Base-by-base conservation (phyloP, 2,888 invertebrate species). In the Drosophila mulleri region DNA sequence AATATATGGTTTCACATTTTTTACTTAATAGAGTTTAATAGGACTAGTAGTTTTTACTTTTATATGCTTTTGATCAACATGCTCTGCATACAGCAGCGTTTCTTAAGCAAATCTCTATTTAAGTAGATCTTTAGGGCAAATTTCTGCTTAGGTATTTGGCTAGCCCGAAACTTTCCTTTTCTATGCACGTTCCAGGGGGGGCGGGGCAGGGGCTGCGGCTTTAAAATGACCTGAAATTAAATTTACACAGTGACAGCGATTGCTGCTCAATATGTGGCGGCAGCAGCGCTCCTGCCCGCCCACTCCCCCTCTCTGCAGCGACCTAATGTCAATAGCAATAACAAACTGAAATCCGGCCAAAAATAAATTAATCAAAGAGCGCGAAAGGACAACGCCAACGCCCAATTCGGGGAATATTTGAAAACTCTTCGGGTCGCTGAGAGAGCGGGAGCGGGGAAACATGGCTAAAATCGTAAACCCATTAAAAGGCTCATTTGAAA, bases 401-500 rank as follows among this genome's bases (percentile, higher is more conserved):
- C 26, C 53, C 58, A 26, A 35, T 45, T 47, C 37, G 48, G 52
- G 12, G 18, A 61, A 37, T 39, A 44, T 62, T 59, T 32, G 12
- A 61, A 23, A 56, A 26, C 56, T 50, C 45, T 35, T 60, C 37
- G 29, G 58, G 58, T 53, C 39, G 53, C 45, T 77, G 6, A 2
- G 14, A 6, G 5, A 14, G 2, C 1, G 2, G 2, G 18, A 0
- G n/a, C 7, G 7, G 5, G 18, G 18, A 7, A 4, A 9, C 12
- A 67, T 41, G 26, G 23, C n/a, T 67, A 60, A 72, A 85, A 83
- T 90, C 78, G 89, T 78, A 75, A 83, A 81, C 72, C 84, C 84
- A 85, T 90, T 86, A 83, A 86, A 89, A 86, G 85, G 87, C 87
- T 86, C 89, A 85, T 85, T 85, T 86, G 69, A 71, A 80, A 80